Percentiles rank a stretch among this genome's conserved stretches.
Evolutionary conservation across 1,140 invertebrate genomes (phyloP).

Genomic region (Dryas iulia): DNA sequence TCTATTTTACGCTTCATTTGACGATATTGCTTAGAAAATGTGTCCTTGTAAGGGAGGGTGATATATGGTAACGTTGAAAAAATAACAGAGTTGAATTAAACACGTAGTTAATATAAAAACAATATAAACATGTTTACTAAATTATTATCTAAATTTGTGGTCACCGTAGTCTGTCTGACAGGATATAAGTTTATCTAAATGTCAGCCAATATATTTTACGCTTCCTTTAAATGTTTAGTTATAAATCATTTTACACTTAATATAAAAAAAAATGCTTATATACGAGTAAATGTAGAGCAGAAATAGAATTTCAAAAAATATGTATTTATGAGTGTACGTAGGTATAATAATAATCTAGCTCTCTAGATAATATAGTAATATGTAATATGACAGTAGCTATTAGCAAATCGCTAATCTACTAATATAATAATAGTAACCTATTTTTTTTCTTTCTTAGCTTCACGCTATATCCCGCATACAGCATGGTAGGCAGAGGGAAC

Average conservation of each 20-base stretch:
- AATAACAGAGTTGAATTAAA: too few species aligned
- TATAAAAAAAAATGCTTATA: background rate
- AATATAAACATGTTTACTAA: background rate
- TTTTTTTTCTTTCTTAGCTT: too few species aligned
- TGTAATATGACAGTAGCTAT: too few species aligned
- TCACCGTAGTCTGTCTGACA: constrained; percentile 39
- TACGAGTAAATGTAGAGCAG: background rate
- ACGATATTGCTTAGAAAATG: constrained; percentile 42
- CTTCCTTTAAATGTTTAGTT: constrained; percentile 48
- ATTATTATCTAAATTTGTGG: constrained; percentile 11
- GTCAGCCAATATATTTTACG: constrained; percentile 45
- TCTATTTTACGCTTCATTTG: constrained; percentile 57
- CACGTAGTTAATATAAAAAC: background rate
- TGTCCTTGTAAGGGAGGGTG: constrained; percentile 11
- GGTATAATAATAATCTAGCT: too few species aligned
- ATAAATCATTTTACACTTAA: constrained; percentile 21
- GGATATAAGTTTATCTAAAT: constrained; percentile 66
- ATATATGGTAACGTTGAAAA: background rate
- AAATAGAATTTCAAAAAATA: background rate
- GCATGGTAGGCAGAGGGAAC: too few species aligned
- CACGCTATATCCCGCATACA: too few species aligned
- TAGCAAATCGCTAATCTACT: too few species aligned
- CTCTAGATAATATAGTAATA: too few species aligned
- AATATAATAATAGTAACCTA: too few species aligned
- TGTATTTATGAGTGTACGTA: too few species aligned